These are phyloP conservation scores for Circaetus cinerascens DNA, from an alignment of 2,113 vertebrate species.

Conservation along the genomic window DNA sequence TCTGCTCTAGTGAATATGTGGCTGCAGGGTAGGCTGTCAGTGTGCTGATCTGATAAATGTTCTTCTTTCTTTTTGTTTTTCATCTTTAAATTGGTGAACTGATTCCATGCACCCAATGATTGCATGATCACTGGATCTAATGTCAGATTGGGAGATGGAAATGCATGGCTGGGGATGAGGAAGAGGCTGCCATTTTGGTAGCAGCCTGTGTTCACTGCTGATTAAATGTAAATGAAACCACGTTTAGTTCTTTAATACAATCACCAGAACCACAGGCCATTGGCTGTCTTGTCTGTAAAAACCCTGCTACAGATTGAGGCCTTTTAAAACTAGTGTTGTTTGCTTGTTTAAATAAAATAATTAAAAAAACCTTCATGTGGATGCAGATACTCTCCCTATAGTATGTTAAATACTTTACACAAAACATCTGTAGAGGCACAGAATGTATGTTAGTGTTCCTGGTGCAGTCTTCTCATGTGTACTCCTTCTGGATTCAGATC, in stretches of 20 bases:
- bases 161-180: accelerated
- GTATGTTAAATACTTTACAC: background rate
- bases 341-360: background rate
- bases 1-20: background rate
- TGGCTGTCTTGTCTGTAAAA: background rate
- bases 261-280: background rate
- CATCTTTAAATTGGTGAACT: background rate
- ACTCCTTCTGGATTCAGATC: background rate
- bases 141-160: background rate
- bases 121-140: background rate
- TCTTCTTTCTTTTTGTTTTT: background rate
- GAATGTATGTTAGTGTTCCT: background rate
- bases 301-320: background rate
- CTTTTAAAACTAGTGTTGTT: background rate
- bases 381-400: background rate
- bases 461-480: background rate
- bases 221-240: background rate
- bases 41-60: background rate
- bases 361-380: background rate
- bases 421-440: background rate
- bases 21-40: background rate
- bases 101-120: background rate
- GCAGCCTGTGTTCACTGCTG: background rate
- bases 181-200: background rate
- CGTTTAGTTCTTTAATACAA: background rate